Percentiles rank a stretch among this genome's conserved stretches.
Evolutionary conservation across 2,888 invertebrate species (phyloP).

Genomic region (Athalia circularis): DNA sequence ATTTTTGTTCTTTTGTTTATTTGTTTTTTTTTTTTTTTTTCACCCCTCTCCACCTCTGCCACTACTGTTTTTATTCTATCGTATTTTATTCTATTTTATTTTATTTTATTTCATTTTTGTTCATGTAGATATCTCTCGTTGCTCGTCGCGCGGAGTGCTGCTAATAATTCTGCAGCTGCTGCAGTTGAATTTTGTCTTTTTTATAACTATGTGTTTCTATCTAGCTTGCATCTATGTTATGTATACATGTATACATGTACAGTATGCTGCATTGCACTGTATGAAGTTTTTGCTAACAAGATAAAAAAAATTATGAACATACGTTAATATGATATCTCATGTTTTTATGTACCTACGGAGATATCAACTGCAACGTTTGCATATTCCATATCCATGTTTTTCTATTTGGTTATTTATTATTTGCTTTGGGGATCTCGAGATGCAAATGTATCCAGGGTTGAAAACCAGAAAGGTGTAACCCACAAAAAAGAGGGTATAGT

Average conservation of each 20-base stretch:
- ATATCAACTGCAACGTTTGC: neutral
- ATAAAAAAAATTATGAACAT: neutral
- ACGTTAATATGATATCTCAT: neutral
- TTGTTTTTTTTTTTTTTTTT: neutral
- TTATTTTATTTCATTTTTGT: neutral
- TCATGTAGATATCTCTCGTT: too few species aligned
- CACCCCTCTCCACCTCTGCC: neutral
- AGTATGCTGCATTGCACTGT: too few species aligned
- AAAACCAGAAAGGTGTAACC: too few species aligned
- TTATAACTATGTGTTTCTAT: neutral
- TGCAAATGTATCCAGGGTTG: too few species aligned
- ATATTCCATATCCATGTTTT: too few species aligned
- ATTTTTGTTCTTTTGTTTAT: neutral
- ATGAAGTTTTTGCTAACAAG: too few species aligned
- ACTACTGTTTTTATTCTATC: neutral
- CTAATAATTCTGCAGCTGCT: too few species aligned
- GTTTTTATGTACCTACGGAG: constrained; percentile 14
- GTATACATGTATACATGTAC: neutral
- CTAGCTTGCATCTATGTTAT: neutral
- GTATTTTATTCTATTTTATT: neutral
- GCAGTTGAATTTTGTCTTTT: neutral
- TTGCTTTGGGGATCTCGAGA: too few species aligned
- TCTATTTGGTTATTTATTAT: too few species aligned
- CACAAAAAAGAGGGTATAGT: too few species aligned
- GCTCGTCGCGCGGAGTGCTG: too few species aligned